Evolutionary conservation across 2,113 vertebrate species (phyloP).

Genomic region (Scophthalmus maximus): DNA sequence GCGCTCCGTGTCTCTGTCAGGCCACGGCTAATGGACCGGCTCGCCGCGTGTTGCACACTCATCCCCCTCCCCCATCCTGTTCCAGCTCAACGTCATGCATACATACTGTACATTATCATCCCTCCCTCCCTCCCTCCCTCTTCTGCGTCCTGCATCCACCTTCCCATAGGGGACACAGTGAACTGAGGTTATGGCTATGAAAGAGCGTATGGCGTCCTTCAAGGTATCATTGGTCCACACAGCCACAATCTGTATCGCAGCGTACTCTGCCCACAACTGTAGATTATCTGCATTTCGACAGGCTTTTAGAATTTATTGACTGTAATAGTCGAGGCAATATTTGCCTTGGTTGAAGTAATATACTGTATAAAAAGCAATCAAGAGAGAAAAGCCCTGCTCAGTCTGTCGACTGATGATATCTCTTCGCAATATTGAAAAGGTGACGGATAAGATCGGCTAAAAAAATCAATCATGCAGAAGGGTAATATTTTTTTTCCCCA

Average conservation of each 20-base stretch:
- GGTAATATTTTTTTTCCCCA: conserved; percentile 30
- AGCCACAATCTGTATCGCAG: not conserved
- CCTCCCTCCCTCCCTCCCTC: not conserved
- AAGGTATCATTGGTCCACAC: not conserved
- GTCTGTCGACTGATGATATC: conserved; percentile 54
- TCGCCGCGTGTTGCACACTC: not conserved
- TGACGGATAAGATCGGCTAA: conserved; percentile 51
- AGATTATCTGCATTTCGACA: conserved; percentile 24
- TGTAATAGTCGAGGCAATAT: conserved; percentile 46
- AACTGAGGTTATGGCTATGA: conserved; percentile 43
- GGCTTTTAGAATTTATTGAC: conserved; percentile 27
- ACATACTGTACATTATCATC: conserved; percentile 7
- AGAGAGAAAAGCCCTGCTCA: conserved; percentile 1
- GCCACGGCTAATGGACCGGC: conserved; percentile 50
- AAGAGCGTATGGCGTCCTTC: not conserved
- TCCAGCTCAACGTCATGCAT: conserved; percentile 46
- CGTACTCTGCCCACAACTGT: not conserved
- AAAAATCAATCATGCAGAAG: conserved; percentile 63
- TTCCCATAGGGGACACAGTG: conserved; percentile 26
- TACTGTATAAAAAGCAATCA: conserved; percentile 11
- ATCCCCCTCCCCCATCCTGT: not conserved
- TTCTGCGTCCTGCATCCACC: not conserved
- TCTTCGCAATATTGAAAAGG: conserved; percentile 59
- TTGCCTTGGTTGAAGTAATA: conserved; percentile 29
- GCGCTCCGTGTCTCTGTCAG: conserved; percentile 24